phyloP scores from a whole-genome alignment of 2,797 vertebrate species.

The Acomys russatus region DNA sequence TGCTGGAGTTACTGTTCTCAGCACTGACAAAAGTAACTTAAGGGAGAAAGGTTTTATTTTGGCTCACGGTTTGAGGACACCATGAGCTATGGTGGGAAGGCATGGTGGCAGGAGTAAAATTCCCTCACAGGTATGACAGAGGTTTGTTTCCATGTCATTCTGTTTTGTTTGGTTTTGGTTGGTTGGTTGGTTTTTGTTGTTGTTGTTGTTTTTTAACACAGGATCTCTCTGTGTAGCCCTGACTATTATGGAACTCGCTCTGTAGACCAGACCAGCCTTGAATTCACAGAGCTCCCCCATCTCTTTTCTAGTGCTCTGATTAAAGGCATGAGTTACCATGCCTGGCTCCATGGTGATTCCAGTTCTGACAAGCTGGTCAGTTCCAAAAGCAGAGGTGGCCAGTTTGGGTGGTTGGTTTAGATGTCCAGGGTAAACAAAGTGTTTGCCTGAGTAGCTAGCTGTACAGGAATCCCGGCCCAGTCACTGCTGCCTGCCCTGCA shows the following conservation, averaged over 20 bases:
- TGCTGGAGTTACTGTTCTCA: neutral
- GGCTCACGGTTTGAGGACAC: neutral
- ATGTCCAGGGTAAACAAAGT: neutral
- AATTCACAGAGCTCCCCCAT: neutral
- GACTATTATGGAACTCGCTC: neutral
- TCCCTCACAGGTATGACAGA: neutral
- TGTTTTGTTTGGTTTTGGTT: neutral
- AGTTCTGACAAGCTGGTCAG: neutral
- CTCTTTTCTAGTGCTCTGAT: neutral
- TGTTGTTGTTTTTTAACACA: too few species aligned
- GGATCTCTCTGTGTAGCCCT: neutral
- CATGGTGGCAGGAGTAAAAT: neutral
- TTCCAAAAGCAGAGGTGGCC: neutral
- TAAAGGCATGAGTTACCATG: neutral
- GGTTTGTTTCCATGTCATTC: neutral
- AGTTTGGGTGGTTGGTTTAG: neutral
- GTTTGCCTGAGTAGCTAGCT: neutral
- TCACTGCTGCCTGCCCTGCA: neutral
- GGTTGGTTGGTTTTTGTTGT: neutral
- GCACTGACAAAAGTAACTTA: neutral
- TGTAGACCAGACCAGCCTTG: too few species aligned
- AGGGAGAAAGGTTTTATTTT: neutral
- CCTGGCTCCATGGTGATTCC: neutral
- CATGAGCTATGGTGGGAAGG: too few species aligned
- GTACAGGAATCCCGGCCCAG: neutral